These are phyloP conservation scores for Tenualosa ilisha DNA, from an alignment of 2,797 vertebrate genomes.

Conservation along the genomic window DNA sequence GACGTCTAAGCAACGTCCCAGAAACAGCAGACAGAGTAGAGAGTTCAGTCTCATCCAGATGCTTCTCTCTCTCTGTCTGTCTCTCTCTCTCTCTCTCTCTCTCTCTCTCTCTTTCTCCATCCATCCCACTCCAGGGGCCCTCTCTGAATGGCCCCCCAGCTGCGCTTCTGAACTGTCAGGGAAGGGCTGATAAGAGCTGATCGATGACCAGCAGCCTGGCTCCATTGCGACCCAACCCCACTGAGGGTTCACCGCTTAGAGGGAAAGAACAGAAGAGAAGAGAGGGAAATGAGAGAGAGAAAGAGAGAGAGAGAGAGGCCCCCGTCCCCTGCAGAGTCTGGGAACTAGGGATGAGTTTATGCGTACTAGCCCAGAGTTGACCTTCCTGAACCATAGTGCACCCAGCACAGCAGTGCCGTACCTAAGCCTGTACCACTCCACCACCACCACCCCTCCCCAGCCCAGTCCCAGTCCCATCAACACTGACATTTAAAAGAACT, in stretches of 20 bases:
- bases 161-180: slow-evolving; percentile 59
- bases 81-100: slow-evolving; percentile 29
- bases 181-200: slow-evolving; percentile 48
- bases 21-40: slow-evolving; percentile 37
- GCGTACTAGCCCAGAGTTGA: background rate
- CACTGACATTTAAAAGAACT: background rate
- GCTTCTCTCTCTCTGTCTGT: slow-evolving; percentile 43
- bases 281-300: background rate
- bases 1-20: slow-evolving; percentile 44
- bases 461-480: background rate
- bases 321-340: slow-evolving; percentile 13
- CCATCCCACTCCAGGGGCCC: slow-evolving; percentile 30
- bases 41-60: slow-evolving; percentile 25
- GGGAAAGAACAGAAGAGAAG: background rate
- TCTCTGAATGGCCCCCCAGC: slow-evolving; percentile 39
- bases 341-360: slow-evolving; percentile 10
- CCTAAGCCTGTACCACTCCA: background rate
- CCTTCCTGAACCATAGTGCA: background rate
- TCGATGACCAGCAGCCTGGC: slow-evolving; percentile 48
- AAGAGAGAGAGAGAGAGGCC: background rate
- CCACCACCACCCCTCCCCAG: background rate
- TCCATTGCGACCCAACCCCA: slow-evolving; percentile 45
- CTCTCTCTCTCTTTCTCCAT: slow-evolving; percentile 39
- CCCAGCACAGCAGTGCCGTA: background rate
- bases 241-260: slow-evolving; percentile 45